Evolutionary conservation across 2,797 vertebrate species (phyloP), one percentile per base, ranked within the genome.

Genomic region (Acridotheres tristis): DNA sequence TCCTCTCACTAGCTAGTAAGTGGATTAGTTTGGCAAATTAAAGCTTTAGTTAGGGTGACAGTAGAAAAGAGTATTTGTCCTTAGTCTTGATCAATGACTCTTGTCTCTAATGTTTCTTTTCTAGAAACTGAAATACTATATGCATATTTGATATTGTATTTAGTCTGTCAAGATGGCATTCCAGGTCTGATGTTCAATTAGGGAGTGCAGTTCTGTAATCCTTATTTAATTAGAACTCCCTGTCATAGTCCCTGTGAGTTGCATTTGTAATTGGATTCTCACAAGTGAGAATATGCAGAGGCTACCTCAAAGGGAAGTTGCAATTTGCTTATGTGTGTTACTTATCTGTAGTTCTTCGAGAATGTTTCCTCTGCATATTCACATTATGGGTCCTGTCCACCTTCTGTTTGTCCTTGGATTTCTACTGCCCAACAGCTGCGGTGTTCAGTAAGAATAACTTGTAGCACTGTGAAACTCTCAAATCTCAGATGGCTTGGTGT

Each of bases 261-360:
- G 77, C 68, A 51, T 94, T 94, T 90, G 75, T 96, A 96, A 97
- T 94, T 96, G 86, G 67, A 92, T 97, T 96, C 85, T 96, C 89
- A 85, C 85, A 88, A 94, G 95, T 94, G 96, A 96, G 96, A 93
- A 95, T 93, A 91, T 90, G 94, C 96, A 96, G 95, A 96, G 94
- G 85, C 89, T 75, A n/a, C 79, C 91, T 94, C 89, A 53, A 57
- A 90, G 91, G 91, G 61, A 91, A 93, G 88, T 26, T 91, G 45
- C 36, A 65, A 23, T 83, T 85, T 80, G 81, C 75, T 79, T 57
- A 26, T 78, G 45, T 36, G 40, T 90, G 77, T 90, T 93, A 59
- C 96, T 90, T 87, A 77, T 77, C 85, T 84, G 83, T 92, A 50
- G 94, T 90, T 96, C 95, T 93, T 96, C n/a, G 95, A 95, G 96